phyloP scores from a whole-genome alignment of 37 sponge, comb jelly and placozoan genomes.

The Axinella damicornis region DNA sequence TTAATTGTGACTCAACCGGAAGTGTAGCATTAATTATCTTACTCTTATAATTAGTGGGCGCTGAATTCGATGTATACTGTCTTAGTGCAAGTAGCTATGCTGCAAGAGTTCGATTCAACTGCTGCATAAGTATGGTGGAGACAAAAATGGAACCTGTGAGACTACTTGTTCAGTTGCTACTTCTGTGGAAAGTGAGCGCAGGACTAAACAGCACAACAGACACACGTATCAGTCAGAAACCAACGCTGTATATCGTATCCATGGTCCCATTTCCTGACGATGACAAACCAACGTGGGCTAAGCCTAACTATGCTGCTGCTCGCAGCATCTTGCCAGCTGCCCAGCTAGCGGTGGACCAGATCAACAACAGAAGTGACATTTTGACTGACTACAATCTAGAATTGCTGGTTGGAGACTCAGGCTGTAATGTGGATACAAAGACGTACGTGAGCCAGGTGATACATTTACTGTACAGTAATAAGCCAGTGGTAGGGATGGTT shows the following conservation, averaged over 20 bases:
- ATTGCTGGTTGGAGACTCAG: constrained; percentile 4
- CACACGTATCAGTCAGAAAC: no score
- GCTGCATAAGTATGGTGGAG: no score
- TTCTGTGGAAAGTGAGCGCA: no score
- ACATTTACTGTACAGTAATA: background rate
- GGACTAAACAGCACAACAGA: no score
- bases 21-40: no score
- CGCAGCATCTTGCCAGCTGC: background rate
- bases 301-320: background rate
- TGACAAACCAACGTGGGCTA: background rate
- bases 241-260: background rate
- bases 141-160: no score
- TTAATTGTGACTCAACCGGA: no score
- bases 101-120: no score
- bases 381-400: constrained; percentile 8
- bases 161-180: no score
- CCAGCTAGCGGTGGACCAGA: constrained; percentile 5
- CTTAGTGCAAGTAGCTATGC: no score
- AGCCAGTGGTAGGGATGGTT: constrained; percentile 40
- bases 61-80: no score
- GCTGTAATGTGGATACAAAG: background rate
- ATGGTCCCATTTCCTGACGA: constrained; percentile 20
- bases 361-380: constrained; percentile 18
- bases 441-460: background rate
- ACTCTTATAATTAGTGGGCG: no score